Base-by-base conservation (phyloP, 2,113 vertebrate species). In the Oryzias melastigma region DNA sequence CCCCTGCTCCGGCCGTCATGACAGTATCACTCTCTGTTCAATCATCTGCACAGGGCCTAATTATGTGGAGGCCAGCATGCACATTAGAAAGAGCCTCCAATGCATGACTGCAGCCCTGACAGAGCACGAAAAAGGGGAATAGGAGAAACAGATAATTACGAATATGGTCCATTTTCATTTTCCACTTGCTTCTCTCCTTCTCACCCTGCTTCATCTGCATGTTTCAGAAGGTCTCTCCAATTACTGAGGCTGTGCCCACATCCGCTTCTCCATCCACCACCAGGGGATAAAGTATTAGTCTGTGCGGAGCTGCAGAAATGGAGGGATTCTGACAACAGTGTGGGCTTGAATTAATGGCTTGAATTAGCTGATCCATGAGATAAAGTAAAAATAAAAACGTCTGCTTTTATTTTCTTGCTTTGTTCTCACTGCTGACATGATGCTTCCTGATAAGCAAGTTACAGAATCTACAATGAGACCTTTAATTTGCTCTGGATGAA, bases 181-280 rank as follows among this genome's bases (percentile, higher is more conserved):
- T 76, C 62, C 51, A 75, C 77, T 72, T n/a, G 2, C 69, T 77
- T 45, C 60, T 75, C 62, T 81, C 63, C 58, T 52, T 73, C 65
- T 85, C 81, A 70, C 68, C 51, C 75, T 40, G 65, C 73, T 80
- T 89, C 88, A 90, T 89, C 81, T 91, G 85, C 88, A 88, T 89
- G 78, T 89, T 90, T 87, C 77, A 77, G 88, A 88, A 85, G 84
- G 46, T 67, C 70, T 79, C 80, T 69, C 77, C 86, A 90, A 91
- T 90, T 90, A 90, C 64, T 2, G 56, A 81, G 68, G 71, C 81
- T 52, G 54, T 50, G 73, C 80, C 86, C 82, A 58, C 73, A 54
- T 65, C 82, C 14, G 67, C 62, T 83, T 72, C 62, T 65, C 40
- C 67, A 66, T 75, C 84, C 75, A 14, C 78, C 84, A 82, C 75